Conservation (phyloP, 1,140 invertebrate species). For the Scaptomyza graminum region DNA sequence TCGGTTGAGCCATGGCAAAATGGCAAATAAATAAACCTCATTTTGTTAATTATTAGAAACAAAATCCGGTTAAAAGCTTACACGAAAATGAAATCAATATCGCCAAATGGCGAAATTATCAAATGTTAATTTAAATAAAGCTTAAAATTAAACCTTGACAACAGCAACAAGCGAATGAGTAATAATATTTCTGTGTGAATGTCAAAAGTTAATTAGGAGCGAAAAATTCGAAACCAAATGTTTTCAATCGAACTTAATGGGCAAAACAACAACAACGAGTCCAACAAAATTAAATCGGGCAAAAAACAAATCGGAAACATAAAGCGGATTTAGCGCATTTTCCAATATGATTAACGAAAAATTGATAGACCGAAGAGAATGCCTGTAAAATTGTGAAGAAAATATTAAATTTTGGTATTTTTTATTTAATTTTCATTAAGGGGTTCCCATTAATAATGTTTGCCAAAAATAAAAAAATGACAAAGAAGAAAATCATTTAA, state of each 20-base stretch:
- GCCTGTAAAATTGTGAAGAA: background rate
- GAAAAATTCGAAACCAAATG: constrained; percentile 57
- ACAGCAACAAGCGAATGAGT: no score
- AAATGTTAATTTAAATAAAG: no score
- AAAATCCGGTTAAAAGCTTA: constrained; percentile 27
- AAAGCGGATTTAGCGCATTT: constrained; percentile 27
- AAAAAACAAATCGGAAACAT: constrained; percentile 34
- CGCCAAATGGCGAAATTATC: no score
- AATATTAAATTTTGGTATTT: no score
- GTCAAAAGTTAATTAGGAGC: constrained; percentile 54
- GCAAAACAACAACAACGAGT: constrained; percentile 16
- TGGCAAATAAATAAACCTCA: background rate
- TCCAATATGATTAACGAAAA: background rate
- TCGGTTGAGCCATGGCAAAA: constrained; percentile 8
- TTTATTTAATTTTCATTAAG: no score
- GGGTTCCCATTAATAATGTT: no score
- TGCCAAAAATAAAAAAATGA: no score
- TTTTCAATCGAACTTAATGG: constrained; percentile 51
- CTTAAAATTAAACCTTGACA: no score
- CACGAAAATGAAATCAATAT: background rate
- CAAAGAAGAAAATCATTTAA: no score
- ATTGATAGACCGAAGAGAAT: background rate
- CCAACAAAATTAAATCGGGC: constrained; percentile 45
- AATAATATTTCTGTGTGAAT: background rate
- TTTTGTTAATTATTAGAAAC: constrained; percentile 9